Evolutionary conservation across 1,140 invertebrate species (phyloP), one percentile per base, ranked within the genome.

Genomic region (Octopus bimaculoides): DNA sequence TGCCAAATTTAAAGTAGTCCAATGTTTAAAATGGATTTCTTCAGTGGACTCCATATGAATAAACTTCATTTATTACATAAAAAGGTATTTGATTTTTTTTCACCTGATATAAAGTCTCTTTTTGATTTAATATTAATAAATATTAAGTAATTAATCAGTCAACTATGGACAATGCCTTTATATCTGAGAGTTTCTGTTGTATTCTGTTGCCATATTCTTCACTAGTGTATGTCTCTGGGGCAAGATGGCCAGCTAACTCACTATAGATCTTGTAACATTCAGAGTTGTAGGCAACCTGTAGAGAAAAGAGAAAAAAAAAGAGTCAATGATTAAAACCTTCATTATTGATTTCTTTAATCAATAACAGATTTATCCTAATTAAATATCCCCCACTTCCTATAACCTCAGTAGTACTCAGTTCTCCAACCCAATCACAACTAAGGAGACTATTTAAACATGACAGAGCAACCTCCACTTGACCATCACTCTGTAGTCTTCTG

Each of bases 121-220:
- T 41, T 41, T 41, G 26, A 41, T 41, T 41, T 41, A 41, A 41
- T 41, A 41, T 41, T 41, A 41, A 41, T 41, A 2, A 41, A 41
- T 41, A 41, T 41, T 0, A 20, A 9, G 9, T 26, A n/a, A 74
- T 9, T 74, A 9, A 26, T 83, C 92, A 79, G 86, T 71, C 83
- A 55, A 86, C 87, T 14, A 89, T 88, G 17, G 88, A 86, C 9
- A 89, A 79, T n/a, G 85, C 82, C 79, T 86, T 86, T 41, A 89
- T 87, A 12, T 88, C 87, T n/a, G 82, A 52, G 56, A 89, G 79
- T 52, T 84, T 83, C 81, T 87, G 85, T 71, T 88, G 86, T 54
- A 87, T 85, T n/a, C 75, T 79, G 17, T 78, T 81, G 9, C 77
- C 79, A 79, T 85, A 84, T 75, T 87, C 85, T 54, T 83, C 82